phyloP scores from a whole-genome alignment of 2,888 invertebrate genomes.

The Anorthoa munda region DNA sequence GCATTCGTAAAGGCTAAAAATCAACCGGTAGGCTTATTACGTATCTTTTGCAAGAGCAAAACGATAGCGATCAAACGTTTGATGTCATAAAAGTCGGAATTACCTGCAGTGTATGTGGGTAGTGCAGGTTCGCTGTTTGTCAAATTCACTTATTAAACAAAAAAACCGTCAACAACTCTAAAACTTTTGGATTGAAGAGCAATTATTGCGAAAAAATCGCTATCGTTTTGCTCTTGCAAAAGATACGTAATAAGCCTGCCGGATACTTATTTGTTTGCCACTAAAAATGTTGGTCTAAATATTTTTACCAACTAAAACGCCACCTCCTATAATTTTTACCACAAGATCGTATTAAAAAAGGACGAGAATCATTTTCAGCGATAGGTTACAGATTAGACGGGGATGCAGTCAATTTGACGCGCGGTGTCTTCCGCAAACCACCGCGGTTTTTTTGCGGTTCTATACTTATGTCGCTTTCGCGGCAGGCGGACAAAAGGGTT shows the following conservation, averaged over 20 bases:
- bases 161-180: too few species aligned
- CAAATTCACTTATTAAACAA: too few species aligned
- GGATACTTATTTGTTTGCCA: background rate
- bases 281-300: background rate
- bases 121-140: too few species aligned
- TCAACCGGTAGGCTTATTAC: too few species aligned
- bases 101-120: too few species aligned
- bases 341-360: constrained; percentile 82
- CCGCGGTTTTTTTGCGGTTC: constrained; percentile 70
- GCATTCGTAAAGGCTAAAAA: background rate
- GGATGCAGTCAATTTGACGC: constrained; percentile 85
- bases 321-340: constrained; percentile 70
- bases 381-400: constrained; percentile 90
- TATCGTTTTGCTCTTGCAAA: too few species aligned
- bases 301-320: constrained; percentile 13
- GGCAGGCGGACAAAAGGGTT: constrained; percentile 52
- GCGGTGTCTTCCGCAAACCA: constrained; percentile 86
- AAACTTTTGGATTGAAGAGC: too few species aligned
- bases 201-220: too few species aligned
- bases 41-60: too few species aligned
- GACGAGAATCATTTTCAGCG: constrained; percentile 84
- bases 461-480: constrained; percentile 73
- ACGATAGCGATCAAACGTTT: too few species aligned
- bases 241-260: too few species aligned
- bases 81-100: too few species aligned